A percentile compares a stretch with the other conserved stretches of the same genome.
Conservation (phyloP, 2,888 invertebrate genomes). For the Venusia cambrica region DNA sequence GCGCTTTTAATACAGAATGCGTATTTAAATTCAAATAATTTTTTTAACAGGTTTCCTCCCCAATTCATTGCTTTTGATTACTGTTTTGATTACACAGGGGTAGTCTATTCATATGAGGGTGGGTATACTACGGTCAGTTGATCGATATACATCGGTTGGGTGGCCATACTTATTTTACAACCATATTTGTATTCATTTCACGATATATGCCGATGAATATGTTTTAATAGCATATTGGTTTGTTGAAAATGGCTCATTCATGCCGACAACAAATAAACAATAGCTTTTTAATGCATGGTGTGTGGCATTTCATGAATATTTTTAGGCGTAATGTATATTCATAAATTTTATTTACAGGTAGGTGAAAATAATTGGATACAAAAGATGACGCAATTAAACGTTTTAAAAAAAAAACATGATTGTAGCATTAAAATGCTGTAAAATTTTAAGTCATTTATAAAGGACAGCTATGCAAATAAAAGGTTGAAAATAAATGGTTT, state of each 20-base stretch:
- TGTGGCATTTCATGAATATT: too few relatives aligned
- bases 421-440: conserved; percentile 18
- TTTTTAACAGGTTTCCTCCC: conserved; percentile 55
- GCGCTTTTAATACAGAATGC: conserved; percentile 22
- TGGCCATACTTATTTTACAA: conserved; percentile 19
- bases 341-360: too few relatives aligned
- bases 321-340: too few relatives aligned
- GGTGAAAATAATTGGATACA: too few relatives aligned
- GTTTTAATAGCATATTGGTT: conserved; percentile 14
- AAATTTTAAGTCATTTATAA: conserved; percentile 37
- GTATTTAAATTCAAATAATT: conserved; percentile 69
- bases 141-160: conserved; percentile 52
- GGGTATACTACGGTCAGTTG: conserved; percentile 56
- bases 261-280: conserved; percentile 1
- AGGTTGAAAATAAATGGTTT: conserved; percentile 38
- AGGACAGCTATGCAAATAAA: conserved; percentile 44
- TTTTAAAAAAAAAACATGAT: conserved; percentile 21
- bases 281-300: too few relatives aligned
- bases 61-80: conserved; percentile 69
- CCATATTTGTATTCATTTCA: conserved; percentile 19
- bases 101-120: conserved; percentile 42
- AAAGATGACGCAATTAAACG: too few relatives aligned
- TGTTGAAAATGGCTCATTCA: conserved; percentile 9
- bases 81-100: conserved; percentile 72
- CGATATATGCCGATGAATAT: conserved; percentile 10